Evolutionary conservation across 30 jellyfish, hydroid and myxozoan species (phyloP), one percentile per base, ranked within the genome.

Genomic region (Aurelia sp.): DNA sequence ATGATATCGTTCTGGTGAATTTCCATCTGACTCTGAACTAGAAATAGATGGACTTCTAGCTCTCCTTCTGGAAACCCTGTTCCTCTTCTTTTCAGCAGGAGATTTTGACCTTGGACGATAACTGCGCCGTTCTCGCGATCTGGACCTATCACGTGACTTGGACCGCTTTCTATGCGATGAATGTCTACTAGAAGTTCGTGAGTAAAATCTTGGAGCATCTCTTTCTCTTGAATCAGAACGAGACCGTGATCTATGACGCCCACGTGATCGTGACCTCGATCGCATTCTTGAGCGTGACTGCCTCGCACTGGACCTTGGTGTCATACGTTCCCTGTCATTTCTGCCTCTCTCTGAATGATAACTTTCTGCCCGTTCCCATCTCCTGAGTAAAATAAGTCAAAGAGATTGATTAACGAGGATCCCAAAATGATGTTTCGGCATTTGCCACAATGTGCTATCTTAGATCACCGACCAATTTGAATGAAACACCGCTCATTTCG

Each of bases 331-430:
- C 7, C 87, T 41, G 41, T 60, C 41, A 15, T 57, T 10, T 40
- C 91, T 69, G 74, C 82, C 20, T 48, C 93, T 50, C 15, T 84
- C 93, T 1, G 86, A 84, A 8, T 57, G 62, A n/a, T 44, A 33
- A 59, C 93, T 84, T 41, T 84, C 93, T 11, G 87, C 93, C 6
- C 93, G 76, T 44, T 84, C 93, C 93, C 93, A 84, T 7, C 93
- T 27, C 76, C 93, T 84, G 47, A 7, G 65, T 1, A 64, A 44
- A 44, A 37, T 6, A 4, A 35, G 52, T 1, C 1, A 41, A 4
- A 13, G 52, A 6, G 7, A 41, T 41, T 41, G 7, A 41, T 41
- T 13, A n/a, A n/a, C n/a, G n/a, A n/a, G n/a, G n/a, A n/a, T n/a
- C n/a, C n/a, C n/a, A n/a, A n/a, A n/a, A n/a, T n/a, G n/a, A n/a